Conservation (phyloP, 2,888 invertebrate species). For the Lagria hirta region DNA sequence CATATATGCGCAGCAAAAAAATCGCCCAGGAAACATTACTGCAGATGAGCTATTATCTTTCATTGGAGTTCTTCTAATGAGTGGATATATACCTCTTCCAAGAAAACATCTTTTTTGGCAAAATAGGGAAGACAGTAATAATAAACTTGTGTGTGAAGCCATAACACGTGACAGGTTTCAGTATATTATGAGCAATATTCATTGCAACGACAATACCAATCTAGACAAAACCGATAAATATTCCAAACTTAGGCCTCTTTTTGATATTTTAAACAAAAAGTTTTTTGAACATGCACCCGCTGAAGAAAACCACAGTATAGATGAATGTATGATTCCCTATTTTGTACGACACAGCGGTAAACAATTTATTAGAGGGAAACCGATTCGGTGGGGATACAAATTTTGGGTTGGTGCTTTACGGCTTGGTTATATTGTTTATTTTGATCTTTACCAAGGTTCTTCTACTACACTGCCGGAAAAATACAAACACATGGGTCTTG, state of each 20-base stretch:
- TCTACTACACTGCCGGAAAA: slow-evolving; percentile 17
- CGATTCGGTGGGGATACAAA: slow-evolving; percentile 38
- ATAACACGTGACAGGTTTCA: slow-evolving; percentile 41
- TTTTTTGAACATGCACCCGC: slow-evolving; percentile 36
- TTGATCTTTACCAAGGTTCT: slow-evolving; percentile 37
- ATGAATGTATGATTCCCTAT: slow-evolving; percentile 47
- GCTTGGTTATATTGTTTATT: slow-evolving; percentile 36
- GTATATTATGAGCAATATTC: slow-evolving; percentile 38
- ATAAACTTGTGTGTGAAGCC: slow-evolving; percentile 34
- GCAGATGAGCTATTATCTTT: no score
- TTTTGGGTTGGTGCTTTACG: slow-evolving; percentile 35
- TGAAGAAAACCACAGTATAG: slow-evolving; percentile 40
- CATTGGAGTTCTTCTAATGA: slow-evolving; percentile 37
- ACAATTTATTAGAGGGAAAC: slow-evolving; percentile 38
- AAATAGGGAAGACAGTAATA: slow-evolving; percentile 34
- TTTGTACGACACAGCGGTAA: slow-evolving; percentile 42
- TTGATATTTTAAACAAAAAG: slow-evolving; percentile 32
- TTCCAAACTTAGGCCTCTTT: slow-evolving; percentile 39
- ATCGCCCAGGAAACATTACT: no score
- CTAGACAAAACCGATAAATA: slow-evolving; percentile 37
- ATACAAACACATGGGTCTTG: slow-evolving; percentile 30
- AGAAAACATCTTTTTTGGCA: slow-evolving; percentile 37
- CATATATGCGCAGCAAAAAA: slow-evolving; percentile 16
- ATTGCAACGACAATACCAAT: slow-evolving; percentile 37
- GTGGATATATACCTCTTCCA: slow-evolving; percentile 36